Evolutionary conservation across 2,888 invertebrate genomes (phyloP), one percentile per base, ranked within the genome.

Genomic region (Acrocyrtus sp.): DNA sequence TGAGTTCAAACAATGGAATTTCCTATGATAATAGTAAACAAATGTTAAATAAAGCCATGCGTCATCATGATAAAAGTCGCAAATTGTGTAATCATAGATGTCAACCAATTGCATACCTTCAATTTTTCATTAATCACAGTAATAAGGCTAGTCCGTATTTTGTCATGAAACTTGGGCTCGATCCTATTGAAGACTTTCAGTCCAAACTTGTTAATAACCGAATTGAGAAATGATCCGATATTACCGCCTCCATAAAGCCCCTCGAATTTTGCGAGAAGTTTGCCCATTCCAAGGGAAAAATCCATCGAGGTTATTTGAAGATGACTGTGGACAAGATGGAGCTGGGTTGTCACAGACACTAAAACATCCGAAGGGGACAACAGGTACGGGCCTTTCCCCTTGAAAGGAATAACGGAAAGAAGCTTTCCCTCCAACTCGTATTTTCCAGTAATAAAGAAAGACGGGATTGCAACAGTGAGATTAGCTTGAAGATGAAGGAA

Each of bases 181-280:
- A 72, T 41, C 15, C 48, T 51, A 8, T 57, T 12, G 48, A 61
- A 72, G n/a, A 66, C n/a, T 3, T 10, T 12, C 0, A 41, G 8
- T 1, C 61, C 72, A 24, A 74, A 63, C 17, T 27, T 51, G 34
- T 74, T 74, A n/a, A 69, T 8, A 1, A 74, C 17, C 10, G 45
- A 22, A 22, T 74, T 74, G 5, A 39, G 22, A 0, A 68, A 6
- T 17, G 50, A 50, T 5, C 74, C 53, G 3, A 74, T 5, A 0
- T 12, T 3, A 1, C 63, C 63, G 1, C 74, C 68, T 3, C 74
- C 74, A 17, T 34, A 60, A 1, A 74, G 17, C 4, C 74, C 74
- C 5, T 74, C 60, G 24, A 74, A 69, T 6, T 27, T 21, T 6
- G 58, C 60, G n/a, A 27, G 54, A 6, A 74, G 1, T 6, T 19